Conservation (phyloP, 2,797 vertebrate species). For the Cyclura pinguis region DNA sequence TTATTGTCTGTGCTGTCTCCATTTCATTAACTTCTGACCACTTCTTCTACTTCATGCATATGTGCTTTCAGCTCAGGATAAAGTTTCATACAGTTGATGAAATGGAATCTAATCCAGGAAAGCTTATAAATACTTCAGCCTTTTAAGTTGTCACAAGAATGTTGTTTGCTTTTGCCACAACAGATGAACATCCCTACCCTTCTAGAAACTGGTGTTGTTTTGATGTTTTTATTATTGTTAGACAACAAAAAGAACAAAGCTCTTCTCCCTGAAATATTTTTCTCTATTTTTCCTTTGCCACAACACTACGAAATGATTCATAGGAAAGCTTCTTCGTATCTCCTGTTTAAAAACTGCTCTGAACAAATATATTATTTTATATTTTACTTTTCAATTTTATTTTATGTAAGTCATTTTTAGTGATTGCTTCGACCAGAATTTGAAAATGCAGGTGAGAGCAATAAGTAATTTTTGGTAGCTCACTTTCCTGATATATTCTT, state of each 20-base stretch:
- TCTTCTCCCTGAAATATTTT: not conserved
- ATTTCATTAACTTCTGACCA: not conserved
- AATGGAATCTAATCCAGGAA: not conserved
- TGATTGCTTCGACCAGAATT: not conserved
- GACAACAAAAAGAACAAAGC: not conserved
- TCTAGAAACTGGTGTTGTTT: not conserved
- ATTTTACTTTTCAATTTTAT: not conserved
- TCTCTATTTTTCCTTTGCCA: not conserved
- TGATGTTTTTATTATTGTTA: not conserved
- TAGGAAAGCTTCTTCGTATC: not conserved
- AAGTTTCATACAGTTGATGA: not conserved
- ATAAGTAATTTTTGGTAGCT: slow-evolving; percentile 9
- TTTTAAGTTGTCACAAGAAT: not conserved
- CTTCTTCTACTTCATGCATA: not conserved
- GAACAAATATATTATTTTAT: not conserved
- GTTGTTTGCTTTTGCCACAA: not conserved
- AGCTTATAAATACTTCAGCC: too few relatives aligned
- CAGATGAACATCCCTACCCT: too few relatives aligned
- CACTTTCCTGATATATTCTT: slow-evolving; percentile 15
- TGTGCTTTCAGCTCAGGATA: not conserved
- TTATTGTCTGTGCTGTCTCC: too few relatives aligned
- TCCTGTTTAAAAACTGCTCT: not conserved
- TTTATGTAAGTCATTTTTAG: not conserved
- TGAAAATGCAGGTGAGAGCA: not conserved
- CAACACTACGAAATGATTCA: not conserved